phyloP scores from a whole-genome alignment of 2,888 invertebrate genomes.

The Stenchaetothrips biformis region DNA sequence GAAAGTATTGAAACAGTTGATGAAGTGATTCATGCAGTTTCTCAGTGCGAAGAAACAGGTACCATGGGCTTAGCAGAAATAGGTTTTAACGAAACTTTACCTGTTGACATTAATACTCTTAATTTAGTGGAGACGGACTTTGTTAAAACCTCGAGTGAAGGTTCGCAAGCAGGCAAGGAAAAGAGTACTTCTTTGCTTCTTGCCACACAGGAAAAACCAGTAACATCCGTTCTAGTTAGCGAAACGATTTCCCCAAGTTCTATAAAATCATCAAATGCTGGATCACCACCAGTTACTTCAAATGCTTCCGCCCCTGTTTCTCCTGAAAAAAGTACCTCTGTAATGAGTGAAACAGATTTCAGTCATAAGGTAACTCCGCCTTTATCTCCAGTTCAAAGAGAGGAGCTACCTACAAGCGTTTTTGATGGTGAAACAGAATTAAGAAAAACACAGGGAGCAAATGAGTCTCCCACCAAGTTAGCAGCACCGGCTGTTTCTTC shows the following conservation, averaged over 20 bases:
- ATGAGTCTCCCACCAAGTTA: neutral
- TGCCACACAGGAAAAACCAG: no score
- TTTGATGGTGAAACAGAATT: conserved; percentile 5
- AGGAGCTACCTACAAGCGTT: neutral
- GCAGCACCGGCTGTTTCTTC: neutral
- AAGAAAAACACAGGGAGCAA: neutral
- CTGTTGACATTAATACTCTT: no score
- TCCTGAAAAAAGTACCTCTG: neutral
- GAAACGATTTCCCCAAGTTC: no score
- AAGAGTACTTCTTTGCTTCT: no score
- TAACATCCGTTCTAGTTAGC: no score
- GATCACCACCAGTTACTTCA: neutral
- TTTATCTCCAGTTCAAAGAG: no score
- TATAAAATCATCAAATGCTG: neutral
- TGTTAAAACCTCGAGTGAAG: no score
- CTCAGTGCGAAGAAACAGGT: neutral
- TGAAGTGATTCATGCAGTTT: conserved; percentile 32
- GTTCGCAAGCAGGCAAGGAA: no score
- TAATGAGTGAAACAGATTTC: no score
- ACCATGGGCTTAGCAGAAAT: neutral
- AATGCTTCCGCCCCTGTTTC: no score
- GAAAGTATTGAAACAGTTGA: conserved; percentile 33
- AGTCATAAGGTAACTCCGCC: no score
- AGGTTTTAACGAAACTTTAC: neutral
- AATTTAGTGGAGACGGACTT: no score